Evolutionary conservation across 2,113 vertebrate species (phyloP).

Genomic region (Chaetodon auriga): DNA sequence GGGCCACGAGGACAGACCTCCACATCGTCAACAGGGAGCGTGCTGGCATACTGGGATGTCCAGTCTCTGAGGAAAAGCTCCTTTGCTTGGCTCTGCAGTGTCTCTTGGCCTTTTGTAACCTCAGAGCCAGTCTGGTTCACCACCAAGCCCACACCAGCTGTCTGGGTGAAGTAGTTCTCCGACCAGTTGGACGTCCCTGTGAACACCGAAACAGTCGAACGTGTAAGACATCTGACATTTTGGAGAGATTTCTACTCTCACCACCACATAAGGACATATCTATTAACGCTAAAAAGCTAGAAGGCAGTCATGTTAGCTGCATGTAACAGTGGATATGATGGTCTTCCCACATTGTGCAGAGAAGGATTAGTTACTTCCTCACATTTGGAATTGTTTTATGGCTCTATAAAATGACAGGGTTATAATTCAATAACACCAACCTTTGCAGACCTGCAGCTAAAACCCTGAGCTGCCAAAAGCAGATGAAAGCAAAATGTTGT

Average conservation of each 20-base stretch:
- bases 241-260: background rate
- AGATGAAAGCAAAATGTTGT: no score
- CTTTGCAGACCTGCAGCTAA: background rate
- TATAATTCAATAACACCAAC: background rate
- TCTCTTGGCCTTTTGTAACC: slow-evolving; percentile 61
- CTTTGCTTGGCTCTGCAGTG: slow-evolving; percentile 79
- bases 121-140: slow-evolving; percentile 84
- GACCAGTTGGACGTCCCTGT: slow-evolving; percentile 91
- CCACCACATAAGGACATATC: background rate
- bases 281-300: background rate
- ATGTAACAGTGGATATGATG: background rate
- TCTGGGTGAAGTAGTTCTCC: slow-evolving; percentile 85
- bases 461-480: background rate
- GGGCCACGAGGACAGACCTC: slow-evolving; percentile 64
- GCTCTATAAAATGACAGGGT: background rate
- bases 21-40: slow-evolving; percentile 49
- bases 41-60: slow-evolving; percentile 72
- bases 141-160: slow-evolving; percentile 85
- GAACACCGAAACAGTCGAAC: background rate
- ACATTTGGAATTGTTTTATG: background rate
- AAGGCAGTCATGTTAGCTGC: background rate
- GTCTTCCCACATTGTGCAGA: background rate
- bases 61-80: slow-evolving; percentile 87
- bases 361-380: background rate
- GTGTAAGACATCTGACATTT: background rate